Base-by-base conservation (phyloP, 2,888 invertebrate genomes). In the Onthophagus sagittarius region DNA sequence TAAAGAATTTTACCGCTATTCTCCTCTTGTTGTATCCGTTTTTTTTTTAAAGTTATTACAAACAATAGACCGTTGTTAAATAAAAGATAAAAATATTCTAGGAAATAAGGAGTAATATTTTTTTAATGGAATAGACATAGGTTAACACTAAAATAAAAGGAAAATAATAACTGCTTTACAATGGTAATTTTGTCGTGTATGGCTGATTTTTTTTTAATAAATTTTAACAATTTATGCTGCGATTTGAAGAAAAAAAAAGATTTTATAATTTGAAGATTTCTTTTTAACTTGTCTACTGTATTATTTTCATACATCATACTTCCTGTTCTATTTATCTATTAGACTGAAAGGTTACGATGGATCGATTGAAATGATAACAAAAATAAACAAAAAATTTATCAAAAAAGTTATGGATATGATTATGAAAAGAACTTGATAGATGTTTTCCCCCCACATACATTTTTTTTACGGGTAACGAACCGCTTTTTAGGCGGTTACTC, bases 21-120 rank as follows among this genome's bases (percentile, higher is more conserved):
- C 75, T 72, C 75, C 75, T 23, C 39, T 23, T 23, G 39, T 53
- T 67, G 71, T 67, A 73, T 71, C 31, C 31, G 69, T 71, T 62
- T 67, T n/a, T 62, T 67, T n/a, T 13, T 15, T 71, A 73, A 4
- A 72, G 70, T 70, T 63, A 75, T 75, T 75, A 75, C 72, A 75
- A 75, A 75, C 73, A 72, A 75, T 73, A 75, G 72, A 74, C 72
- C 72, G 70, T 75, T 23, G 23, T 23, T 73, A 75, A 75, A 75
- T 75, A 75, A 75, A 73, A 69, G 64, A 74, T 69, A 67, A 72
- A 23, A 72, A 71, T 71, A 73, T 73, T 73, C 75, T 75, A 75
- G 75, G 73, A 75, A 75, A 71, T 71, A 71, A 69, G 71, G 62
- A 70, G 64, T 39, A 63, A 33, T 74, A 74, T 64, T 74, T 39